phyloP scores from a whole-genome alignment of 2,888 invertebrate genomes.

The Gymnocheta viridis region DNA sequence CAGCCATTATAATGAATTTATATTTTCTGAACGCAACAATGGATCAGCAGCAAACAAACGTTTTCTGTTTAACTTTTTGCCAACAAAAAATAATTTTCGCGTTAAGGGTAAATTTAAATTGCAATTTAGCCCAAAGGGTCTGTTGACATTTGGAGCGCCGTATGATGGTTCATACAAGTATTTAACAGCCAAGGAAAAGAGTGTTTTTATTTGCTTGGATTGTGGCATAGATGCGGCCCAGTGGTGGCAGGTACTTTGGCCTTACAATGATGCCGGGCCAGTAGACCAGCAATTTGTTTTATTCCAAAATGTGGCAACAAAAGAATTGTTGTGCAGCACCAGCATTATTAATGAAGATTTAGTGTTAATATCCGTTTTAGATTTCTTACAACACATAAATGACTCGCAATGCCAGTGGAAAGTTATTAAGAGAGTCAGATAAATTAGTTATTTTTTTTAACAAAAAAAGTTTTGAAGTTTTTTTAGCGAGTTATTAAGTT shows the following conservation, averaged over 20 bases:
- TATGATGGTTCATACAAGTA: constrained; percentile 35
- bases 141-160: constrained; percentile 39
- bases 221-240: constrained; percentile 15
- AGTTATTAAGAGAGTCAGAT: constrained; percentile 36
- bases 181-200: constrained; percentile 45
- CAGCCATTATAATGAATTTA: constrained; percentile 28
- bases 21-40: constrained; percentile 23
- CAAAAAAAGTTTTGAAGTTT: not conserved
- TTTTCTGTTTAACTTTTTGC: constrained; percentile 39
- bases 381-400: not conserved
- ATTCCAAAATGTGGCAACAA: constrained; percentile 37
- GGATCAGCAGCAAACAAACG: constrained; percentile 35
- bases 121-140: constrained; percentile 26
- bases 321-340: constrained; percentile 42
- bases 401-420: constrained; percentile 45
- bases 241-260: constrained; percentile 62
- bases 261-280: not conserved
- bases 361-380: constrained; percentile 12
- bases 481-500: not conserved
- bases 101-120: constrained; percentile 48
- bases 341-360: constrained; percentile 26
- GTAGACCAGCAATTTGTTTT: constrained; percentile 3
- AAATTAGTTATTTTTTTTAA: constrained; percentile 5
- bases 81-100: not conserved
- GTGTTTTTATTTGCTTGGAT: constrained; percentile 54